Base-by-base conservation (phyloP, 2,888 invertebrate genomes). In the Acanthopleura granulata region DNA sequence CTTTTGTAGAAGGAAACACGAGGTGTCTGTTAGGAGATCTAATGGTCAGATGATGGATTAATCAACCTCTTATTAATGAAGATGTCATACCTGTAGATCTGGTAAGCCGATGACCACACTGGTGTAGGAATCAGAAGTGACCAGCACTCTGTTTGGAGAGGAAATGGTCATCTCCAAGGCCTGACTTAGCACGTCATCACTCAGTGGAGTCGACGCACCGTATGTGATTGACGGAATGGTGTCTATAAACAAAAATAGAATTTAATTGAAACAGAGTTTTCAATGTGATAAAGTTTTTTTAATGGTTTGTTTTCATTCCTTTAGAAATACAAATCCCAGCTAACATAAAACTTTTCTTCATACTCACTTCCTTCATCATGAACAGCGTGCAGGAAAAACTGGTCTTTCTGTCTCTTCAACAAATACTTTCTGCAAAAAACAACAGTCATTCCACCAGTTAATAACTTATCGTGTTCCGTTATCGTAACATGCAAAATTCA, bases 51-150 rank as follows among this genome's bases (percentile, higher is more conserved):
- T 15, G 51, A 51, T 51, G 14, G 14, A 14, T 51, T 18, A 51
- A 18, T 18, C 51, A 51, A 51, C 14, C 51, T 15, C n/a, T n/a
- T n/a, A n/a, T n/a, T n/a, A n/a, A n/a, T 40, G 40, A 6, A 40
- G 40, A 40, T 40, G 9, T 40, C 40, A 6, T 50, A 75, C 84
- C 72, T 62, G 29, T 40, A 82, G 75, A 29, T 92, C 92, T 14
- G 92, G 93, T 79, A 92, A 92, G 25, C 93, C 92, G 9, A 91
- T 86, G 40, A 90, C 86, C 16, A 92, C 78, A 22, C 88, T 89
- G 18, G 91, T 92, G 79, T 91, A 92, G 0, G 89, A 87, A 51
- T 88, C 85, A 22, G 89, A 87, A 15, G 90, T 89, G 1, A 89
- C 87, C 0, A 92, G 71, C 6, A 92, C 78, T 79, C 92, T 88